Conservation (phyloP, 2,113 vertebrate species). For the Lepidothrix coronata region DNA sequence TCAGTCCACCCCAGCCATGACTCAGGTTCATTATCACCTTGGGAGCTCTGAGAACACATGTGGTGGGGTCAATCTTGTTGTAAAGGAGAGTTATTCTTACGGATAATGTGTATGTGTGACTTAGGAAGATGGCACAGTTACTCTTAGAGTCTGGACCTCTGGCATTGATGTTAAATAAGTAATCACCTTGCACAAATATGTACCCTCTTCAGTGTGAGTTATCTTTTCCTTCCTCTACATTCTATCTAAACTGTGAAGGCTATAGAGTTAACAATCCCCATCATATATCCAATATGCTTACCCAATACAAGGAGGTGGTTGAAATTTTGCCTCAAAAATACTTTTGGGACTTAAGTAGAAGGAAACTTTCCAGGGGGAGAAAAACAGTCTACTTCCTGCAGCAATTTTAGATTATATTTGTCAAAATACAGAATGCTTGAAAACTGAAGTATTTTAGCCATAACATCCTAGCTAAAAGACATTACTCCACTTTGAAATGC, state of each 20-base stretch:
- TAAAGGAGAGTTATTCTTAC: not conserved
- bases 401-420: not conserved
- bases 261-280: not conserved
- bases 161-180: not conserved
- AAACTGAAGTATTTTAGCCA: not conserved
- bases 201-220: rapidly evolving
- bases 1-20: not conserved
- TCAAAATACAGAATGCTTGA: not conserved
- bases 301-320: not conserved
- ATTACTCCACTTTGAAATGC: not conserved
- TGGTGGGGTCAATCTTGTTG: not conserved
- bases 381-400: not conserved
- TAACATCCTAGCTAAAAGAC: not conserved
- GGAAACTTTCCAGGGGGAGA: not conserved
- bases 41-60: not conserved
- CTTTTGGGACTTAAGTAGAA: not conserved
- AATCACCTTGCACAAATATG: not conserved
- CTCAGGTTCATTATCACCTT: not conserved
- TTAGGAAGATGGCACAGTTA: not conserved
- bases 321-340: not conserved
- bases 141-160: not conserved
- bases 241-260: not conserved
- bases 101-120: not conserved
- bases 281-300: not conserved
- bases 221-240: not conserved